phyloP scores from a whole-genome alignment of 2,797 vertebrate genomes.

The Scarus forsteni region DNA sequence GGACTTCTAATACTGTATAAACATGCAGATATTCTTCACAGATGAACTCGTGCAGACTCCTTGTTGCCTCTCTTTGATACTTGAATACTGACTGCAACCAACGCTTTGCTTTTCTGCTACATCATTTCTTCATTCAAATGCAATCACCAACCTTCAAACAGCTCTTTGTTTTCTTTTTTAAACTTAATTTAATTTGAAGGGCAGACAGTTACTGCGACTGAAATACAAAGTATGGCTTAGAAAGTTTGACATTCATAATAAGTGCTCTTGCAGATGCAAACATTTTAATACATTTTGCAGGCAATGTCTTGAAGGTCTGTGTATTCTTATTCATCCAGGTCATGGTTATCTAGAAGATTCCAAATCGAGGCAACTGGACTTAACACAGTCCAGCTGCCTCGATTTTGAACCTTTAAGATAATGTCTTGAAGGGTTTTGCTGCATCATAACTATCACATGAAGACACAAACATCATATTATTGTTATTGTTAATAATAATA shows the following conservation, averaged over 20 bases:
- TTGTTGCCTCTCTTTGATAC: not conserved
- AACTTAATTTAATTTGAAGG: not conserved
- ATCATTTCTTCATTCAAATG: not conserved
- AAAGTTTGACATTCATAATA: not conserved
- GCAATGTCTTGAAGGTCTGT: not conserved
- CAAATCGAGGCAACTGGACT: no score
- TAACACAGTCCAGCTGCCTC: no score
- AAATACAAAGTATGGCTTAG: not conserved
- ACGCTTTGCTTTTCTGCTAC: not conserved
- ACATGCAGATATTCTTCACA: not conserved
- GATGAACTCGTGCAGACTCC: not conserved
- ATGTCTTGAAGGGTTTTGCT: not conserved
- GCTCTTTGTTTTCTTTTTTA: not conserved
- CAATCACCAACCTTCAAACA: not conserved
- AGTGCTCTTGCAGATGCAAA: not conserved
- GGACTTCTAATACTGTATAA: not conserved
- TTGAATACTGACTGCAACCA: not conserved
- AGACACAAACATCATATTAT: not conserved
- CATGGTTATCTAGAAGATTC: no score
- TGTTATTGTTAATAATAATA: no score
- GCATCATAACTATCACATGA: not conserved
- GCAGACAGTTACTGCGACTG: not conserved
- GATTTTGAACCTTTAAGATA: no score
- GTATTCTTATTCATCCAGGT: no score
- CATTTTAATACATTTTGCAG: not conserved